Evolutionary conservation across 2,797 vertebrate genomes (phyloP).

Genomic region (Pristis pectinata): DNA sequence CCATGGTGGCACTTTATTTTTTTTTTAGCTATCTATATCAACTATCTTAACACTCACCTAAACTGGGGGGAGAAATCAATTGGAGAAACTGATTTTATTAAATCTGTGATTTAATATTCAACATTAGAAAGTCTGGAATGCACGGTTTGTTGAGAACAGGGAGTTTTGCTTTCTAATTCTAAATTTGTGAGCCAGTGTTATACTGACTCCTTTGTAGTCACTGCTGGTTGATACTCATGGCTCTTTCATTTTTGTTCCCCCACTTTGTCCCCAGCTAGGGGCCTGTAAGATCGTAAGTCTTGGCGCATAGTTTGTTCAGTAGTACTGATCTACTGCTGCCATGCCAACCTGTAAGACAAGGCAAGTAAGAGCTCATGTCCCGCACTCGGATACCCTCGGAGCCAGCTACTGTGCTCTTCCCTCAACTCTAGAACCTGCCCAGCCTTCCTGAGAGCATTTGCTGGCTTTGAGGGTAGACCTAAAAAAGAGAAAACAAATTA

Average conservation of each 20-base stretch:
- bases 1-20: conserved; percentile 14
- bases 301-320: conserved; percentile 73
- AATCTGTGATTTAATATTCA: conserved; percentile 32
- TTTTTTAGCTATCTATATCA: conserved; percentile 23
- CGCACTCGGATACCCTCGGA: conserved; percentile 59
- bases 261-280: conserved; percentile 74
- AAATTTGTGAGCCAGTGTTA: conserved; percentile 37
- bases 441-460: conserved; percentile 51
- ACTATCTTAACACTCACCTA: conserved; percentile 35
- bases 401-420: conserved; percentile 45
- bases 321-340: conserved; percentile 70
- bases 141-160: conserved; percentile 37
- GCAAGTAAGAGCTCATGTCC: conserved; percentile 70
- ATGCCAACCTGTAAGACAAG: conserved; percentile 73
- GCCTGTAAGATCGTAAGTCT: conserved; percentile 73
- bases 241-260: conserved; percentile 70
- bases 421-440: conserved; percentile 39
- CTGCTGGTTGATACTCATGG: conserved; percentile 66
- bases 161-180: conserved; percentile 36
- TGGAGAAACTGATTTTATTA: conserved; percentile 26
- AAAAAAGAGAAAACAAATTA: conserved; percentile 31
- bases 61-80: not conserved
- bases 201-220: conserved; percentile 51
- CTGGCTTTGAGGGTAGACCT: conserved; percentile 40
- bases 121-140: conserved; percentile 34